A percentile compares a stretch with the other conserved stretches of the same genome.
Evolutionary conservation across 1,140 invertebrate species (phyloP).

Genomic region (Amyelois transitella): DNA sequence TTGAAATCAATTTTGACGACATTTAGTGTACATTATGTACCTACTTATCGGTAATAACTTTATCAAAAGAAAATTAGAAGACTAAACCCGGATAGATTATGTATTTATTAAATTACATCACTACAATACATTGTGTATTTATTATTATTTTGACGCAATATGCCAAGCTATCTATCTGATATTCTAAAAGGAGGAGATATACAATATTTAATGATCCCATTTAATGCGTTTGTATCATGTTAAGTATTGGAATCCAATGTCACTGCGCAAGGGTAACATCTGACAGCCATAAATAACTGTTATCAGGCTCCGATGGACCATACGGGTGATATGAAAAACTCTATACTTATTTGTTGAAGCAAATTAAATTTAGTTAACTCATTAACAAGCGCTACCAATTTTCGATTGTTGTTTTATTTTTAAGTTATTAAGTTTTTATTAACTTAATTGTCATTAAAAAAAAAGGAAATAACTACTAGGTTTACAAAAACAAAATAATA

Average conservation of each 20-base stretch:
- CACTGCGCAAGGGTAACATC: constrained; percentile 17
- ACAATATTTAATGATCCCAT: neutral
- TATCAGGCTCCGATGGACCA: constrained; percentile 44
- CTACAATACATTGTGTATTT: too few relatives aligned
- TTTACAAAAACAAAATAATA: too few relatives aligned
- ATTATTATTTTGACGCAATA: neutral
- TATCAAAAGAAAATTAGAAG: too few relatives aligned
- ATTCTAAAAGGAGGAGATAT: neutral
- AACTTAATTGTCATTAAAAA: neutral
- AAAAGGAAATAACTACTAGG: too few relatives aligned
- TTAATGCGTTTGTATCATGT: neutral
- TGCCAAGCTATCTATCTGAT: neutral
- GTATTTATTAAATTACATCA: too few relatives aligned
- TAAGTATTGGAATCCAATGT: neutral
- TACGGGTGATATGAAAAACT: constrained; percentile 26
- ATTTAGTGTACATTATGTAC: too few relatives aligned
- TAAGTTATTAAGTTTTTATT: neutral
- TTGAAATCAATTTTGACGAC: too few relatives aligned
- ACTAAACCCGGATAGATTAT: too few relatives aligned
- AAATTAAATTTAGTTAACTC: neutral
- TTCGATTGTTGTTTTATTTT: neutral
- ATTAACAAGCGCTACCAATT: constrained; percentile 2
- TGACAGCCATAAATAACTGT: constrained; percentile 46
- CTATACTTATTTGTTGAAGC: neutral
- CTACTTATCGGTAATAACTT: too few relatives aligned